phyloP scores from a whole-genome alignment of 2,113 vertebrate species.

The Vulpes ferrilata region DNA sequence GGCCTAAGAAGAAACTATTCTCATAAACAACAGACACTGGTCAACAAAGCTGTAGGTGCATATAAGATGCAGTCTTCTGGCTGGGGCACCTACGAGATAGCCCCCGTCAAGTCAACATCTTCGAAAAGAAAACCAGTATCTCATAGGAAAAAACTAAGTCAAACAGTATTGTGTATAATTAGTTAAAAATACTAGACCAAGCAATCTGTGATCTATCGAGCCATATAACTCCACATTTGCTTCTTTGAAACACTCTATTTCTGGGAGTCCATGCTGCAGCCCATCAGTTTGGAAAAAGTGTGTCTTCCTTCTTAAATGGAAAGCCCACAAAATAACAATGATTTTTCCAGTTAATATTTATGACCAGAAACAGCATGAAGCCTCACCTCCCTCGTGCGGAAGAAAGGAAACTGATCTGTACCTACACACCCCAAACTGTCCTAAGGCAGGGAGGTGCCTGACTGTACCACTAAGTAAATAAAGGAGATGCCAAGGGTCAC shows the following conservation, averaged over 20 bases:
- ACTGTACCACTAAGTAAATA: background rate
- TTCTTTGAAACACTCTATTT: background rate
- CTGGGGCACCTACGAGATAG: no score
- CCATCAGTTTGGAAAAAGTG: background rate
- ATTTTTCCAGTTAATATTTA: background rate
- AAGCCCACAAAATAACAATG: background rate
- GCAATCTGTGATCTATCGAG: background rate
- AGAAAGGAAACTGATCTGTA: background rate
- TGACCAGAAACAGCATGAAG: background rate
- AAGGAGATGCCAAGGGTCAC: background rate
- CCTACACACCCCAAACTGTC: background rate
- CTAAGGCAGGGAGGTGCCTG: background rate
- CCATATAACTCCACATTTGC: background rate
- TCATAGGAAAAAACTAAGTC: background rate
- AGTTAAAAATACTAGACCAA: background rate
- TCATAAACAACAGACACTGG: background rate
- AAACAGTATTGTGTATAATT: background rate
- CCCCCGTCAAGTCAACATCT: background rate
- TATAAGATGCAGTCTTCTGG: background rate
- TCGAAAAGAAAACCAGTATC: background rate
- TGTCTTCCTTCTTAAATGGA: background rate
- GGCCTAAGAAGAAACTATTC: background rate
- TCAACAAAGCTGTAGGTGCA: background rate
- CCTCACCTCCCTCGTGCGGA: background rate
- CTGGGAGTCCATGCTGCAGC: background rate